Percentiles rank a stretch among this genome's conserved stretches.
phyloP scores from a whole-genome alignment of 2,113 vertebrate genomes.

The Callorhinus ursinus region DNA sequence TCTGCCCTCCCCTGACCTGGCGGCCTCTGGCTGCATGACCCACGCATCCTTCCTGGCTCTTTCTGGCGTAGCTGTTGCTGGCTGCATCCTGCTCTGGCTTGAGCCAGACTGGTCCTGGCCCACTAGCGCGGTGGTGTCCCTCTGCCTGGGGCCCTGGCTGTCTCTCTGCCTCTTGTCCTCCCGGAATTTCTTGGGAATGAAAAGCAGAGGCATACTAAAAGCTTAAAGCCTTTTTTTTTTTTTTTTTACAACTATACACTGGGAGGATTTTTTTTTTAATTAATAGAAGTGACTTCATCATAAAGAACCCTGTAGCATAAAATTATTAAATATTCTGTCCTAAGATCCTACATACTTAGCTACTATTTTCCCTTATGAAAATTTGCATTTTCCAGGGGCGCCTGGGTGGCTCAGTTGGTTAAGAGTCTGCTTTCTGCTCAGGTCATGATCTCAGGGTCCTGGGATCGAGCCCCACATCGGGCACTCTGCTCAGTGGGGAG shows the following conservation, averaged over 20 bases:
- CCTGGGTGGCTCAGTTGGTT: neutral
- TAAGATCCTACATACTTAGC: neutral
- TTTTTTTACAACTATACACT: neutral
- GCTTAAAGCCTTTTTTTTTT: neutral
- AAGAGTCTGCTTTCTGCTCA: too few relatives aligned
- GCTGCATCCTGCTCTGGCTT: neutral
- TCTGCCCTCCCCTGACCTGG: slow-evolving; percentile 19
- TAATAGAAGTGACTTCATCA: neutral
- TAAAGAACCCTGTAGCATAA: neutral
- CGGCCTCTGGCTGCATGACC: slow-evolving; percentile 22
- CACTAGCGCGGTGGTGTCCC: neutral
- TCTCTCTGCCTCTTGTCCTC: neutral
- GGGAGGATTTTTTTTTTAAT: neutral
- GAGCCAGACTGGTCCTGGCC: neutral
- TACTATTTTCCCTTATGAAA: neutral
- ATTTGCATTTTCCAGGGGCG: neutral
- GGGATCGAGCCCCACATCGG: too few relatives aligned
- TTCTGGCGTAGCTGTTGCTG: neutral
- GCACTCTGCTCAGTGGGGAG: too few relatives aligned
- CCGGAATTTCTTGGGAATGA: neutral
- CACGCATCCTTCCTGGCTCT: neutral
- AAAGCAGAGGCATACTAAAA: neutral
- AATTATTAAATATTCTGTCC: neutral
- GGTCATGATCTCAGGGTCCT: too few relatives aligned
- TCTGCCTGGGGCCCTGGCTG: neutral